These are phyloP conservation scores for Acleris literana DNA, from an alignment of 2,888 invertebrate species.

Conservation along the genomic window DNA sequence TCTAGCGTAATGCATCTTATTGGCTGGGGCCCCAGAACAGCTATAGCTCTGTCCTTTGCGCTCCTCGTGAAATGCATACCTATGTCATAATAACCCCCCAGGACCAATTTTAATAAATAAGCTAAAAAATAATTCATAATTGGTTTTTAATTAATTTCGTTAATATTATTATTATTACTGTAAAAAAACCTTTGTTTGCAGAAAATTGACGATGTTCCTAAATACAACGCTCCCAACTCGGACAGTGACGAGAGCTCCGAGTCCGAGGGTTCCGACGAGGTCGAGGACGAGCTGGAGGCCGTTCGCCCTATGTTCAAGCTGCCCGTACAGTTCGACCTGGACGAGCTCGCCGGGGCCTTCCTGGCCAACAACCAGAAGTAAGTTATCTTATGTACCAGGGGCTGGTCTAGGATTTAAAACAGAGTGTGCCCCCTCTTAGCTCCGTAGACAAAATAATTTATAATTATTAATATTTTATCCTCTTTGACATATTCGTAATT, in stretches of 20 bases:
- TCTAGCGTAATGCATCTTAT: too few species aligned
- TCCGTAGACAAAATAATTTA: too few species aligned
- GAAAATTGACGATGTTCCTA: slow-evolving; percentile 75
- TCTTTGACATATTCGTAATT: too few species aligned
- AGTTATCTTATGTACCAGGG: slow-evolving; percentile 40
- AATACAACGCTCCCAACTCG: slow-evolving; percentile 62
- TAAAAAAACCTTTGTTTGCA: slow-evolving; percentile 48
- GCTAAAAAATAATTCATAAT: not conserved
- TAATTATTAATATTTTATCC: too few species aligned
- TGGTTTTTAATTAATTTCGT: not conserved
- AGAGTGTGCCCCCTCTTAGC: too few species aligned
- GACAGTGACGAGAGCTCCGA: slow-evolving; percentile 77
- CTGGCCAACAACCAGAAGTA: slow-evolving; percentile 88
- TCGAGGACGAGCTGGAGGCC: slow-evolving; percentile 84
- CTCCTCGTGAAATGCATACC: too few species aligned
- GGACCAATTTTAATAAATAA: too few species aligned
- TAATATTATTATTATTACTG: not conserved
- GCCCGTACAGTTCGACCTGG: slow-evolving; percentile 92
- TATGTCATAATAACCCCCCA: too few species aligned
- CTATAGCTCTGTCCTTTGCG: too few species aligned
- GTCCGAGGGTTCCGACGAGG: slow-evolving; percentile 84
- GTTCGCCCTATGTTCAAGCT: slow-evolving; percentile 86
- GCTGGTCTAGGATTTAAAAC: not conserved
- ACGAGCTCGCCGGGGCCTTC: slow-evolving; percentile 90
- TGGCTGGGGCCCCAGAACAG: too few species aligned